A percentile compares a stretch with the other conserved stretches of the same genome.
Evolutionary conservation across 2,888 invertebrate genomes (phyloP).

Genomic region (Cheilosia vulpina): DNA sequence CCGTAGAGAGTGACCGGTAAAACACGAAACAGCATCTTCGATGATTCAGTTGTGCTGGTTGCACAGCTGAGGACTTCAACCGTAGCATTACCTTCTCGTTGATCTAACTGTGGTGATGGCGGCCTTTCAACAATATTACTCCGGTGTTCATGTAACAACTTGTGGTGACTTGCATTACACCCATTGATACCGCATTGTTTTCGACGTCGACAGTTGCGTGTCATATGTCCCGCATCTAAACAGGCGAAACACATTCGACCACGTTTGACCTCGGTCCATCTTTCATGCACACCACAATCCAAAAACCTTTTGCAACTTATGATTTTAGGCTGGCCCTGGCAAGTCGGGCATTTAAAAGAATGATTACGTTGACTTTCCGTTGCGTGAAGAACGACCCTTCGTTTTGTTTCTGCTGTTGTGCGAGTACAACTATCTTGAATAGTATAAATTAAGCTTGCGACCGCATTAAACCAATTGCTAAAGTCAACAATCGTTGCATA

Average conservation of each 20-base stretch:
- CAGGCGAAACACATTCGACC: background rate
- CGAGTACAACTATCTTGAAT: conserved; percentile 5
- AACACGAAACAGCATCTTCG: conserved; percentile 37
- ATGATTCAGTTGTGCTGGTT: background rate
- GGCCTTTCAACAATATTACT: background rate
- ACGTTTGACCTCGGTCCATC: conserved; percentile 13
- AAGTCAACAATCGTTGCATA: too few species aligned
- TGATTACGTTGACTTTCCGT: background rate
- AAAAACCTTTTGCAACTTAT: background rate
- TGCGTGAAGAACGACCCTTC: conserved; percentile 36
- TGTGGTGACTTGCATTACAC: conserved; percentile 6
- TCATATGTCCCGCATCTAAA: background rate
- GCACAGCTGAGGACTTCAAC: conserved; percentile 31
- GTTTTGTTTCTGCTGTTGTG: conserved; percentile 14
- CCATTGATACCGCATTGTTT: conserved; percentile 2
- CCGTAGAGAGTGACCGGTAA: conserved; percentile 50
- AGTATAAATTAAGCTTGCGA: conserved; percentile 24
- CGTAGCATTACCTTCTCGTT: background rate
- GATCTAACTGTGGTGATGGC: background rate
- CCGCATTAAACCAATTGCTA: conserved; percentile 39
- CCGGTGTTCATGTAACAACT: conserved; percentile 26
- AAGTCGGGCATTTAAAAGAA: background rate
- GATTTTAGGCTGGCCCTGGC: background rate
- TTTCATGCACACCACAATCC: background rate
- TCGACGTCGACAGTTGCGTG: conserved; percentile 4